Conservation (phyloP, 2,888 invertebrate genomes). For the Furcula furcula region DNA sequence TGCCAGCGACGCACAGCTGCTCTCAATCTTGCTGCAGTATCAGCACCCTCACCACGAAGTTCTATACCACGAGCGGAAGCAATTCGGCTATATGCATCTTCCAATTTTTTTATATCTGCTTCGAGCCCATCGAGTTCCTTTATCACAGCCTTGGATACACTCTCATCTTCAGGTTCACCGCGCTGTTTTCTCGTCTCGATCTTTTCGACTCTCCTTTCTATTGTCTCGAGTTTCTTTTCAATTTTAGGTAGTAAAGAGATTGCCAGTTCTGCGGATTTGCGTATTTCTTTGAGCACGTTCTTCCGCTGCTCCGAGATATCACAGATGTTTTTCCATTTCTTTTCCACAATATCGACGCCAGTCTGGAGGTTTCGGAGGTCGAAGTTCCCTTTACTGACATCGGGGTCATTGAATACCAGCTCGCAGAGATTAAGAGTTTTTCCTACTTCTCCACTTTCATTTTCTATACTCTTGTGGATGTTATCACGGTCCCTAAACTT, state of each 20-base stretch:
- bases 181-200: constrained; percentile 67
- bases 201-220: constrained; percentile 83
- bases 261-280: constrained; percentile 84
- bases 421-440: constrained; percentile 91
- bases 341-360: constrained; percentile 87
- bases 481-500: constrained; percentile 87
- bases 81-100: constrained; percentile 86
- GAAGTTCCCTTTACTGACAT: constrained; percentile 86
- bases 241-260: constrained; percentile 84
- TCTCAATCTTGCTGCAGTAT: constrained; percentile 84
- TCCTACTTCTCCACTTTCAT: constrained; percentile 88
- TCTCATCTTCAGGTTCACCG: constrained; percentile 72
- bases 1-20: constrained; percentile 85
- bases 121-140: constrained; percentile 83
- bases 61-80: constrained; percentile 86
- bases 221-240: constrained; percentile 81
- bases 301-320: constrained; percentile 85
- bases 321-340: constrained; percentile 90
- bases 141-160: constrained; percentile 81
- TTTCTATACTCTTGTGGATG: constrained; percentile 88
- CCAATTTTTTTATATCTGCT: constrained; percentile 83
- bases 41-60: constrained; percentile 83
- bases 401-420: constrained; percentile 87
- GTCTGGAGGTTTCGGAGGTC: constrained; percentile 85
- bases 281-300: constrained; percentile 60